Conservation (phyloP, 1,140 invertebrate genomes). For the Drosophila navojoa region DNA sequence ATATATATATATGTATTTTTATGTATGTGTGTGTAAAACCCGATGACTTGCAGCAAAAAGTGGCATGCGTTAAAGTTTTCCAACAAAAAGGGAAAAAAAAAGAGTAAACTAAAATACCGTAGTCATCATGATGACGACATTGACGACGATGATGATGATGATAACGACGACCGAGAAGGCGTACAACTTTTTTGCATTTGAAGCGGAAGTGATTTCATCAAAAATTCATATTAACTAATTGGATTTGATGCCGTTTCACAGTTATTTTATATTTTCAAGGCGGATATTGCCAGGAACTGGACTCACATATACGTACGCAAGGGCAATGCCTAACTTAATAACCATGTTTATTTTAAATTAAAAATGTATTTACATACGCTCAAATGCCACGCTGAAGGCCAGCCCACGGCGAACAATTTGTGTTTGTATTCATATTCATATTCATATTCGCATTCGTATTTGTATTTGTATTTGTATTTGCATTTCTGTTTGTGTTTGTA, state of each 20-base stretch:
- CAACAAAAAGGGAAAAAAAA: slow-evolving; percentile 23
- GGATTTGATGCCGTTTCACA: slow-evolving; percentile 74
- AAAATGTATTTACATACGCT: slow-evolving; percentile 67
- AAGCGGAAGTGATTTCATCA: slow-evolving; percentile 79
- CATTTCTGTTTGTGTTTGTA: slow-evolving; percentile 8
- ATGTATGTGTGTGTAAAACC: not conserved
- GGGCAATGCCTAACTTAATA: slow-evolving; percentile 58
- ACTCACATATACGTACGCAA: slow-evolving; percentile 2
- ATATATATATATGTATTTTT: not conserved
- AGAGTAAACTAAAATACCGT: slow-evolving; percentile 47
- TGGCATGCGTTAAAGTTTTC: slow-evolving; percentile 63
- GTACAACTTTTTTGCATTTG: slow-evolving; percentile 61
- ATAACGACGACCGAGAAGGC: slow-evolving; percentile 14
- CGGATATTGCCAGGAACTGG: slow-evolving; percentile 55
- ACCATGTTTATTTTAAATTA: slow-evolving; percentile 75
- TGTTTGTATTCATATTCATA: slow-evolving; percentile 9
- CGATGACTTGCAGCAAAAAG: slow-evolving; percentile 67
- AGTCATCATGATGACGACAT: slow-evolving; percentile 21
- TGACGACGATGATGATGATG: slow-evolving; percentile 16
- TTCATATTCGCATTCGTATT: slow-evolving; percentile 4
- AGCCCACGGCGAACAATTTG: slow-evolving; percentile 21
- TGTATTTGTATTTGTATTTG: slow-evolving; percentile 6
- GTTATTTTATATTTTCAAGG: slow-evolving; percentile 1
- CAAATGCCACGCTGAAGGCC: slow-evolving; percentile 39
- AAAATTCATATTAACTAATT: slow-evolving; percentile 83